These are phyloP conservation scores for Leptinotarsa lineolata DNA, from an alignment of 1,140 invertebrate genomes.

Conservation along the genomic window DNA sequence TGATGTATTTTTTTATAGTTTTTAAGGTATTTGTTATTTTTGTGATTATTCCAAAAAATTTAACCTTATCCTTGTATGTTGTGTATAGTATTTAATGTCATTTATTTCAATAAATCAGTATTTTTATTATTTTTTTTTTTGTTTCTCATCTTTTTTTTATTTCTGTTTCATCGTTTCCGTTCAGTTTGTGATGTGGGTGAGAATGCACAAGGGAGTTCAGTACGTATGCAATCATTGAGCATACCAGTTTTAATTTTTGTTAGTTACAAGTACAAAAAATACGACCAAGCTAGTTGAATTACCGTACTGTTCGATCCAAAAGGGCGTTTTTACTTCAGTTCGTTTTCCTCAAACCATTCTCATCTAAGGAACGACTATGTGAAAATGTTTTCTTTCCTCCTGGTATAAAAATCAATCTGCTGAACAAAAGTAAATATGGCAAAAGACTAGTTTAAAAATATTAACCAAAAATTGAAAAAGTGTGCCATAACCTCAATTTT, in stretches of 20 bases:
- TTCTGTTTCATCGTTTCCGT: constrained; percentile 11
- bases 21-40: constrained; percentile 20
- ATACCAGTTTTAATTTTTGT: constrained; percentile 34
- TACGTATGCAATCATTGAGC: constrained; percentile 15
- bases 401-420: constrained; percentile 25
- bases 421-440: constrained; percentile 22
- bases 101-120: constrained; percentile 38
- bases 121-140: constrained; percentile 34
- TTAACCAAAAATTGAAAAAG: constrained; percentile 21
- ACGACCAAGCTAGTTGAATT: constrained; percentile 40
- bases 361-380: not conserved
- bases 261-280: constrained; percentile 40
- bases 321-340: constrained; percentile 19
- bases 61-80: constrained; percentile 24
- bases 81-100: constrained; percentile 25
- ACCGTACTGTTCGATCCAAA: constrained; percentile 19
- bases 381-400: not conserved
- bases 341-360: constrained; percentile 26
- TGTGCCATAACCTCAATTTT: constrained; percentile 27
- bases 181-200: constrained; percentile 32
- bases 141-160: constrained; percentile 26
- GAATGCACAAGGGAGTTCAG: constrained; percentile 28
- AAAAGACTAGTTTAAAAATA: constrained; percentile 21
- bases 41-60: constrained; percentile 24
- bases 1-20: constrained; percentile 13